Evolutionary conservation across 2,888 invertebrate genomes (phyloP), one percentile per base, ranked within the genome.

Genomic region (Tenthredo notha): DNA sequence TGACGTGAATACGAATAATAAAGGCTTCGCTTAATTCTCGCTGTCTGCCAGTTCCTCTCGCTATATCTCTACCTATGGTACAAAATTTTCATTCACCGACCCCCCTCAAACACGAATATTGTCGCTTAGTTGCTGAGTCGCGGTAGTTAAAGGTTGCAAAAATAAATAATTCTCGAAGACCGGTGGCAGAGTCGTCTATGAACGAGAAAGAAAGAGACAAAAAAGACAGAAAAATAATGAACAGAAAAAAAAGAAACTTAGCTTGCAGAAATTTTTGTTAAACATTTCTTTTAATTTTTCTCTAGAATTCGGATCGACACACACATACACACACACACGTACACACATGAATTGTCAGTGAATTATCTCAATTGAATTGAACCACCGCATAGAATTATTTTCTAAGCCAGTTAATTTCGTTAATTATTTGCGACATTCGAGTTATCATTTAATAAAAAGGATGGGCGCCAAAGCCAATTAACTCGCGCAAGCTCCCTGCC

Each of bases 401-500:
- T 61, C 10, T 9, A 25, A 37, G 61, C 12, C 10, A 61, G 12
- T 58, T 61, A 78, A 78, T 78, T 58, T 40, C 37, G 54, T 78
- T 61, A 78, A 78, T 78, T 78, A 78, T 78, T 61, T 58, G 58
- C 21, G 54, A 78, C n/a, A 78, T 40, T 78, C 61, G 61, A 58
- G 78, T 78, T 78, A 77, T 78, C 25, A 58, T 33, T 58, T 58
- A 37, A 61, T n/a, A 83, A 65, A 83, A 83, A 83, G 47, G 43
- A 40, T 43, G 43, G 29, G 43, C 65, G 67, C 67, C 67, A 83
- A 83, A 83, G 82, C 82, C 82, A 83, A 83, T 83, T 83, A 83
- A 83, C 88, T 87, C 87, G 85, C 85, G 86, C 87, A 86, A 84
- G 85, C 86, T 87, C 90, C 88, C 86, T 90, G 90, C 90, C 90